These are phyloP conservation scores for Lymantria monacha DNA, from an alignment of 2,888 invertebrate genomes.

Conservation along the genomic window DNA sequence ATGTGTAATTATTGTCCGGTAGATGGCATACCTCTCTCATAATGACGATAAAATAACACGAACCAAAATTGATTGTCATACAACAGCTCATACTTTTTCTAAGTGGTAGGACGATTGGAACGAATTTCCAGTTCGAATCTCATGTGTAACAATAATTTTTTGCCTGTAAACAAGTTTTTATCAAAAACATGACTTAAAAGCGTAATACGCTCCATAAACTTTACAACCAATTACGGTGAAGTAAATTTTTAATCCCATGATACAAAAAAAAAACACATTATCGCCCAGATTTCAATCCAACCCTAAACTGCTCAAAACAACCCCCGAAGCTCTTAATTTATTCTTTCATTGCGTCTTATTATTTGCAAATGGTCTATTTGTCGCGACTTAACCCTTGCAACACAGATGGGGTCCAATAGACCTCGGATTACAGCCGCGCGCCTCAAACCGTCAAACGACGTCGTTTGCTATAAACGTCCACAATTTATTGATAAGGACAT, in stretches of 20 bases:
- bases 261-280: slow-evolving; percentile 21
- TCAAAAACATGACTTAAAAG: too few relatives aligned
- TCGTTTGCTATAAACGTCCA: slow-evolving; percentile 73
- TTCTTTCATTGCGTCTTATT: slow-evolving; percentile 82
- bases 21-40: too few relatives aligned
- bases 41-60: too few relatives aligned
- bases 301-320: slow-evolving; percentile 30
- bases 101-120: too few relatives aligned
- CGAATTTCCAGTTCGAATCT: too few relatives aligned
- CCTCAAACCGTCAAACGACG: slow-evolving; percentile 77
- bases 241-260: background rate
- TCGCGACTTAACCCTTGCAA: slow-evolving; percentile 80
- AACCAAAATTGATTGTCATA: too few relatives aligned
- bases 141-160: too few relatives aligned
- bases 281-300: slow-evolving; percentile 34
- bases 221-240: background rate
- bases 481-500: slow-evolving; percentile 81
- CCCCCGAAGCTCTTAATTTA: slow-evolving; percentile 67
- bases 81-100: too few relatives aligned
- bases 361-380: slow-evolving; percentile 82
- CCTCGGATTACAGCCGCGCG: slow-evolving; percentile 71
- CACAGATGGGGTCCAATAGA: slow-evolving; percentile 74
- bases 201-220: too few relatives aligned
- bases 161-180: too few relatives aligned
- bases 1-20: too few relatives aligned